Evolutionary conservation across 2,797 vertebrate species (phyloP), one percentile per base, ranked within the genome.

Genomic region (Buphagus erythrorhynchus): DNA sequence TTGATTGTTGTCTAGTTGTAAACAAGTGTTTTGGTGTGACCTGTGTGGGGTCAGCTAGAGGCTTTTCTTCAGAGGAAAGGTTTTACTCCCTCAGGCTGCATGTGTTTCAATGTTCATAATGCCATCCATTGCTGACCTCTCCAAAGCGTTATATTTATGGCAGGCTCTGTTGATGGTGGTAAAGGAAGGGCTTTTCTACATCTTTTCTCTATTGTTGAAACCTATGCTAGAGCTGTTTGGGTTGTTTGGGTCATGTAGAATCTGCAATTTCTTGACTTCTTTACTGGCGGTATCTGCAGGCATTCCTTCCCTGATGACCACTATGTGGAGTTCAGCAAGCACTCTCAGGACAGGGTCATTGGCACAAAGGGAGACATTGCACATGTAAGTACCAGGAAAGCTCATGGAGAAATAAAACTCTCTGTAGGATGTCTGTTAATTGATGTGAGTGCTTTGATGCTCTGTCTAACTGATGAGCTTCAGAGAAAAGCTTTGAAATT

Each of bases 301-400:
- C 99, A 99, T 98, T 99, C 99, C 61, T 99, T 99, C 97, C 98
- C 99, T 62, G 99, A 99, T 83, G 99, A 99, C 97, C 99, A 99
- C 96, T 99, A 99, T 46, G 99, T 99, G 95, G 99, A 99, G 97
- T 99, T 99, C 98, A 99, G 99, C 98, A 99, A 99, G 97, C 99
- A 99, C 57, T 99, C 99, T 88, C 99, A 99, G 96, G 99, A 99
- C 94, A 98, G 99, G 51, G 99, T 99, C 97, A 99, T 99, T 85
- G 99, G 99, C 89, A 99, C 99, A 13, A 99, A 99, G 97, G 99
- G 99, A 90, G 99, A 99, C 63, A 98, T 99, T 69, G 99, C 99
- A 90, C 99, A 99, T 29, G 99, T 99, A 97, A 98, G 98, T 98
- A 79, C 43, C 59, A 46, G 22, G 65, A 68, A 40, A 55, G 45